These are phyloP conservation scores for Amblyopsis hoosieri DNA, from an alignment of 2,797 vertebrate species.

Conservation along the genomic window DNA sequence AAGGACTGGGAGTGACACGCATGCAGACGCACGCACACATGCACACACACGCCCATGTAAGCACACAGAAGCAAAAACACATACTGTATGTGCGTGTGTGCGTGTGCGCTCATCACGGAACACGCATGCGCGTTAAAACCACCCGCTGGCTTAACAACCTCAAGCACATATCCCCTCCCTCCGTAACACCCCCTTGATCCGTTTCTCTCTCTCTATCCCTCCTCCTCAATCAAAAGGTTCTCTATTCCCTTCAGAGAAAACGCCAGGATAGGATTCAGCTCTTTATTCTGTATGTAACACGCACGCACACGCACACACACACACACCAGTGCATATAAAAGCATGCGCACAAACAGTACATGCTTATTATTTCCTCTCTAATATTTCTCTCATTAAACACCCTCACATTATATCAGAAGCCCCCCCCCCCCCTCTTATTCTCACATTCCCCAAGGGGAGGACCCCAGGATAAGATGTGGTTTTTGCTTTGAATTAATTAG, in stretches of 20 bases:
- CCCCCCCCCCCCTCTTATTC: background rate
- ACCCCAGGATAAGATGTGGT: too few relatives aligned
- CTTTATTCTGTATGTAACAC: slow-evolving; percentile 1
- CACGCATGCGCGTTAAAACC: slow-evolving; percentile 12
- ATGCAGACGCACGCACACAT: slow-evolving; percentile 2
- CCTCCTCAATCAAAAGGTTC: slow-evolving; percentile 12
- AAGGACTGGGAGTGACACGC: slow-evolving; percentile 81
- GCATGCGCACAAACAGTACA: slow-evolving; percentile 9
- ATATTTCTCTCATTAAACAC: slow-evolving; percentile 35
- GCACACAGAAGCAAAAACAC: background rate
- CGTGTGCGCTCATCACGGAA: background rate
- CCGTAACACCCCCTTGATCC: background rate
- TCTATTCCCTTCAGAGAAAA: slow-evolving; percentile 12
- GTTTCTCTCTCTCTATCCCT: background rate
- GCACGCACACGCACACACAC: too few relatives aligned
- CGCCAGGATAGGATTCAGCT: slow-evolving; percentile 10
- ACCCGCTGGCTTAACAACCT: background rate
- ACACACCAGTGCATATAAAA: slow-evolving; percentile 5
- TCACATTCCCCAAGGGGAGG: background rate
- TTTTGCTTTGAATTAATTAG: too few relatives aligned
- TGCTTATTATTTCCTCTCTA: background rate
- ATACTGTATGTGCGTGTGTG: background rate
- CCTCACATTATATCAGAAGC: slow-evolving; percentile 30
- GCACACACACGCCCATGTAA: slow-evolving; percentile 2
- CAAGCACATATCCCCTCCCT: slow-evolving; percentile 7